A percentile compares a stretch with the other conserved stretches of the same genome.
Conservation (phyloP, 2,888 invertebrate species). For the Drosophila subquinaria region DNA sequence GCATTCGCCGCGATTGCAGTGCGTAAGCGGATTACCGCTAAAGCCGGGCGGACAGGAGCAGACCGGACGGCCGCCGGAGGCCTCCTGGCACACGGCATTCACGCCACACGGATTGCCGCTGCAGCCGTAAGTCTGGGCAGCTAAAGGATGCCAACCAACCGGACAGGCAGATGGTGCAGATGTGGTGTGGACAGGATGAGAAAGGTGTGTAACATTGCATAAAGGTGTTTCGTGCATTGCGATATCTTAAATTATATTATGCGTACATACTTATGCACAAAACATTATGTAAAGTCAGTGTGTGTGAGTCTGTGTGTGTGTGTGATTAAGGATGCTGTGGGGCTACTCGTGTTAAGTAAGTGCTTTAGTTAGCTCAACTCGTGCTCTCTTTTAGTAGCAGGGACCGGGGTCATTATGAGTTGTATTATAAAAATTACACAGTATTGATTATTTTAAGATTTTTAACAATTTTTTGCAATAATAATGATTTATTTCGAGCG, state of each 20-base stretch:
- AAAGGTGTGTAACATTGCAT: constrained; percentile 41
- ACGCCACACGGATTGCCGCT: constrained; percentile 89
- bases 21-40: constrained; percentile 91
- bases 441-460: too few relatives aligned
- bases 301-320: constrained; percentile 23
- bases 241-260: constrained; percentile 19
- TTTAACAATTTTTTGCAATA: too few relatives aligned
- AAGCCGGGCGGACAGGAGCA: constrained; percentile 93
- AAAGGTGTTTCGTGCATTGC: constrained; percentile 38
- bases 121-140: constrained; percentile 84
- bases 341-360: constrained; percentile 8
- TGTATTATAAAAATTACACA: too few relatives aligned
- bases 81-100: constrained; percentile 89
- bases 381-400: constrained; percentile 13
- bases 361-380: constrained; percentile 24
- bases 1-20: constrained; percentile 91
- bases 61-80: constrained; percentile 90
- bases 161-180: neutral
- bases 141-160: constrained; percentile 31
- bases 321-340: constrained; percentile 13
- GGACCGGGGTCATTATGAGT: too few relatives aligned
- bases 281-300: neutral
- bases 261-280: constrained; percentile 12
- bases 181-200: neutral
- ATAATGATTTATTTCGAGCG: too few relatives aligned